Base-by-base conservation (phyloP, 2,888 invertebrate genomes). In the Pseudoips prasinana region DNA sequence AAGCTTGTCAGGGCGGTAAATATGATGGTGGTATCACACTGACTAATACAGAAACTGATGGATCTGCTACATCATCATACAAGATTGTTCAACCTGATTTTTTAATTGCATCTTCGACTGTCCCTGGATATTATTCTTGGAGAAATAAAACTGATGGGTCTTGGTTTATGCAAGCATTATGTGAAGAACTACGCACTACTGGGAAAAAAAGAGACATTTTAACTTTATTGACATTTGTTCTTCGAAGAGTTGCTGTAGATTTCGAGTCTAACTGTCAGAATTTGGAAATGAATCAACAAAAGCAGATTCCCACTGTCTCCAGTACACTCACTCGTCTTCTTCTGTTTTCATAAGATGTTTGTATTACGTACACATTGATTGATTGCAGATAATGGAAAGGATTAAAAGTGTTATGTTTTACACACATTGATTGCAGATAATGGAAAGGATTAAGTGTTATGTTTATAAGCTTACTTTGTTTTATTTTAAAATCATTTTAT, bases 121-220 rank as follows among this genome's bases (percentile, higher is more conserved):
- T 98, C 39, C 96, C 98, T 68, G 98, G 98, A 32, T 97, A 92
- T 73, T 98, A 94, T 81, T 97, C 98, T 0, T 98, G 98, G 98
- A 92, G 98, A 32, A 98, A 98, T 70, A 96, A 96, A 17, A 95
- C 94, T 11, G 93, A 95, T 46, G 98, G 98, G 1, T 98, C 98
- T 0, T 98, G 98, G 98, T 98, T 98, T 68, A 94, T 98, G 86
- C 98, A 98, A 80, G 94, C 98, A 0, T 87, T 98, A 14, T 95
- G 96, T 67, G 91, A 93, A 18, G 96, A 97, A 62, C 74, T 98
- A 28, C 91, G 92, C 37, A 91, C 92, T 46, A 91, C 94, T 67
- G 95, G 93, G 5, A 90, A 90, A 49, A 91, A 93, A 20, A 90
- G 93, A 63, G 97, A 98, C 68, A 88, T 98, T 14, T 78, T 98